Base-by-base conservation (phyloP, 1,140 invertebrate species). In the Leptinotarsa undecemlineata region DNA sequence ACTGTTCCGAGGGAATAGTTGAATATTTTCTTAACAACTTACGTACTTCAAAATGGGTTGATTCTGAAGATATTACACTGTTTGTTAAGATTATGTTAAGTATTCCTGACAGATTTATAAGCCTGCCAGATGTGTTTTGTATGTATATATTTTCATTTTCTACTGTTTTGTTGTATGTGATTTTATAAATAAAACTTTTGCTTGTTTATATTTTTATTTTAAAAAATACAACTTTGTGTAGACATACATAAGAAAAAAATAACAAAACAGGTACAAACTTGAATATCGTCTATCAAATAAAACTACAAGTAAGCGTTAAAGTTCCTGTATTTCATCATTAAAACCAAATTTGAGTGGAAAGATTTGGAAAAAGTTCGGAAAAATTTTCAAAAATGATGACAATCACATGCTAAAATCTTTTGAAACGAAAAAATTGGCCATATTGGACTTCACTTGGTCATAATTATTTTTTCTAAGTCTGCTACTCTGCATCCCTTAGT, bases 221-320 rank as follows among this genome's bases (percentile, higher is more conserved):
- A 21, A 23, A 67, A 67, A 67, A 67, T 67, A 67, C 64, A 67
- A 67, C 42, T 67, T 67, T 42, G 23, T 42, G 42, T 33, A 33
- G 17, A 23, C 23, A 33, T 33, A 67, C 64, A 26, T 67, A 23
- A 63, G 13, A 21, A 63, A 61, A 61, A 67, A 67, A 67, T 67
- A 67, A 23, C 42, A 67, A 67, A 67, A 67, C 64, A 67, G 64
- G 64, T 67, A 67, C 64, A 67, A 67, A n/a, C 17, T 42, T n/a
- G 26, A 67, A 67, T 33, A 17, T 64, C 11, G 15, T 63, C 62
- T 63, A 17, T 63, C 20, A 63, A 63, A 63, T 63, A 21, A 21
- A 63, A 63, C 60, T 61, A 61, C 60, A 19, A 5, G 33, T 42
- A 42, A 42, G 33, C 33, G 11, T 42, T 42, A 42, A 42, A 42